Conservation (phyloP, 2,113 vertebrate species). For the Cheirogaleus medius region DNA sequence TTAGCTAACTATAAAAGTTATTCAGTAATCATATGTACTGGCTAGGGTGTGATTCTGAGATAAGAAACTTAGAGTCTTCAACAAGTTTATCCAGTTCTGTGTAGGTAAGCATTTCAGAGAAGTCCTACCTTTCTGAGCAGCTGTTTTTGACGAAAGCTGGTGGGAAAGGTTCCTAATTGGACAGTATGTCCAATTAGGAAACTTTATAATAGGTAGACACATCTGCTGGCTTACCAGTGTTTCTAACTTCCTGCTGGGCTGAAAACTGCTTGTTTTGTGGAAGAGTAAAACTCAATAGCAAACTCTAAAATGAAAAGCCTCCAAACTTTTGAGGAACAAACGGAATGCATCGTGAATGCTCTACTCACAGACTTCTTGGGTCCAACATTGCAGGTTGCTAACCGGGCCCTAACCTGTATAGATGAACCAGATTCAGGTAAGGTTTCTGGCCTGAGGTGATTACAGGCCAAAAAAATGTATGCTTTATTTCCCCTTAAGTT, state of each 20-base stretch:
- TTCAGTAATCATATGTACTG: constrained; percentile 38
- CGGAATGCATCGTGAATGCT: constrained; percentile 15
- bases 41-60: not conserved
- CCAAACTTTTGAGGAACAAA: constrained; percentile 79
- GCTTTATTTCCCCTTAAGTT: constrained; percentile 7
- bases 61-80: constrained; percentile 46
- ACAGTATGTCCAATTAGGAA: not conserved
- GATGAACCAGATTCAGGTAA: constrained; percentile 62
- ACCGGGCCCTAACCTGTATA: fast-evolving
- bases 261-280: not conserved
- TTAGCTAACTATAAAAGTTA: constrained; percentile 38
- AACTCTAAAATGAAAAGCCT: constrained; percentile 63
- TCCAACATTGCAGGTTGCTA: fast-evolving
- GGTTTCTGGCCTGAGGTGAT: not conserved
- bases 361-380: constrained; percentile 28
- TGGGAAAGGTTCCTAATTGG: not conserved
- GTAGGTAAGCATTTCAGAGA: not conserved
- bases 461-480: not conserved
- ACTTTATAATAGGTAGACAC: not conserved
- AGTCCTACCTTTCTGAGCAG: not conserved
- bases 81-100: not conserved
- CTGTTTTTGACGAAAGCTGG: not conserved
- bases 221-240: not conserved
- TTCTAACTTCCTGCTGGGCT: constrained; percentile 29
- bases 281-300: constrained; percentile 11